Percentiles rank a stretch among this genome's conserved stretches.
Evolutionary conservation across 2,888 invertebrate species (phyloP).

Genomic region (Drosophila mimetica): DNA sequence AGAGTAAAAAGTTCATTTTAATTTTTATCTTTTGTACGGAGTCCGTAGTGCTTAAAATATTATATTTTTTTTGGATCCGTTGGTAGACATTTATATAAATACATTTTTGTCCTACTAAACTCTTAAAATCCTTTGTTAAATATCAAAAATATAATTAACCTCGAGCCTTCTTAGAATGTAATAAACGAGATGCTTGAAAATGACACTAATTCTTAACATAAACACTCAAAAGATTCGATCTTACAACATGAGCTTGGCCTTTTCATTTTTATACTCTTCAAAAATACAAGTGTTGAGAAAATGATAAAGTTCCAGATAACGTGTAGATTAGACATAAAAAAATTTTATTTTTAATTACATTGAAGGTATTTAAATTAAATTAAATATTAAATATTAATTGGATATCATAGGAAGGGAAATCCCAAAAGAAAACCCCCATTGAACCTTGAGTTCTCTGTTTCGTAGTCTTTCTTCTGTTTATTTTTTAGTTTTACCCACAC

Average conservation of each 20-base stretch:
- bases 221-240: constrained; percentile 20
- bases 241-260: constrained; percentile 9
- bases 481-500: background rate
- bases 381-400: too few species aligned
- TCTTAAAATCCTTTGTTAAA: background rate
- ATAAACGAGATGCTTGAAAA: background rate
- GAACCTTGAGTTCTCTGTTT: background rate
- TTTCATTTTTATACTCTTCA: constrained; percentile 4
- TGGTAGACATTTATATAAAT: too few species aligned
- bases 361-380: too few species aligned
- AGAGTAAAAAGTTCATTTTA: too few species aligned
- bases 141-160: background rate
- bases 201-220: constrained; percentile 8
- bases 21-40: too few species aligned
- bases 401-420: background rate
- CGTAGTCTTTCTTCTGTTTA: background rate
- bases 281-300: background rate
- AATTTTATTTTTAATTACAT: too few species aligned
- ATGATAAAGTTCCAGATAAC: constrained; percentile 7
- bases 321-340: background rate
- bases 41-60: too few species aligned
- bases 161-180: background rate
- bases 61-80: too few species aligned
- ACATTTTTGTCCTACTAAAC: too few species aligned
- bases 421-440: background rate